Base-by-base conservation (phyloP, 2,113 vertebrate genomes). In the Ptilorrhoa leucosticta region DNA sequence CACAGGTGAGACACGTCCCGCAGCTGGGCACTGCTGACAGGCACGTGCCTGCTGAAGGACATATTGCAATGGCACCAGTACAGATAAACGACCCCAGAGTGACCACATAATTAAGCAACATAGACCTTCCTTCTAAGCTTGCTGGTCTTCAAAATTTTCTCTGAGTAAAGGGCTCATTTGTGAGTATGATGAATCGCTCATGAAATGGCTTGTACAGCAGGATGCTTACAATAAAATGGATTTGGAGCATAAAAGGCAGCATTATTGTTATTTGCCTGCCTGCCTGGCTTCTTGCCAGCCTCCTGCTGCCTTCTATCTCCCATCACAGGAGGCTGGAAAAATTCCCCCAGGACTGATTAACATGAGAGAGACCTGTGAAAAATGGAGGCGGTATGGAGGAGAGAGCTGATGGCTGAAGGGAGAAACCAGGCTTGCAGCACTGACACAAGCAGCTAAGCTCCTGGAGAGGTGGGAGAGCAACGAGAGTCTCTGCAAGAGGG, bases 291-390 rank as follows among this genome's bases (percentile, higher is more conserved):
- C 85, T 69, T 77, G 71, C 79, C 93, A 91, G 30, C 45, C 51
- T 87, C 51, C 69, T 89, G n/a, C 93, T 93, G 89, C 70, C 33
- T 92, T 73, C 87, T 54, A 60, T 72, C 85, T 94, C 87, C 71
- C 56, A 61, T 89, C 63, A 73, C 28, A 23, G 40, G 45, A 89
- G 82, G 53, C 21, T 83, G 64, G 65, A 87, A 91, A 89, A 77
- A 91, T 44, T 79, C 58, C 72, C n/a, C 31, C 1, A 2, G 79
- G 68, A 73, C 0, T 84, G 84, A 87, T 95, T 89, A 90, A 72
- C 60, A 39, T 31, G 79, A 92, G 72, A 83, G 86, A 51, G 47
- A 69, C 54, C 76, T 76, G 72, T 90, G 56, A 56, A 86, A 86
- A 90, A 65, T 1, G 26, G 71, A 73, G 72, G 90, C 1, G 15